Base-by-base conservation (phyloP, 1,140 invertebrate genomes). In the Drosophila ercepeae region DNA sequence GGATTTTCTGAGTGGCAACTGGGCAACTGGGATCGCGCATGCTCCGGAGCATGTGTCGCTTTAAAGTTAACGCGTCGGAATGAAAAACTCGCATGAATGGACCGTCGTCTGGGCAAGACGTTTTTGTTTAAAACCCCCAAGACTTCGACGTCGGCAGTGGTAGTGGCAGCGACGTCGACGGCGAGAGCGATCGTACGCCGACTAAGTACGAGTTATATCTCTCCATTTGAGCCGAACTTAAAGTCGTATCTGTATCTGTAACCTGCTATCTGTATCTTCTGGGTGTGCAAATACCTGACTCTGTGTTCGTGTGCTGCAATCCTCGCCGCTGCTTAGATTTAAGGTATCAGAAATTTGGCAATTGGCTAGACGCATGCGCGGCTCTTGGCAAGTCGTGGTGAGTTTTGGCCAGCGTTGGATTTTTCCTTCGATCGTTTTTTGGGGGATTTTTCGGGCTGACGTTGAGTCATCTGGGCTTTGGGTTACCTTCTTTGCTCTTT, bases 61-160 rank as follows among this genome's bases (percentile, higher is more conserved):
- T 72, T 88, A 57, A 79, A 90, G 89, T 90, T 90, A 83, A 88
- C 89, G 86, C 89, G 89, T 84, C 78, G 89, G 86, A 90, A 90
- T 90, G 89, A 90, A 90, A 90, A 90, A 89, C 89, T 90, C 75
- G 89, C 89, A 84, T 90, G 89, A 90, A 90, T 89, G 81, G 82
- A 90, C 86, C 89, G 82, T 61, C 70, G 70, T 59, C 76, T 72
- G 73, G 71, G 89, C 86, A 86, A 90, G 89, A 90, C 78, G 89
- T 90, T 90, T 90, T 90, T 90, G 89, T 90, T 89, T 65, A 69
- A 89, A 88, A 83, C 54, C 34, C 34, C 61, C 49, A 73, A 76
- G 73, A 76, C 76, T 77, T 68, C 75, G 75, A 14, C 65, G 9
- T 14, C 70, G 34, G 39, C 60, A 21, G 54, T 67, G 51, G n/a